A percentile compares a stretch with the other conserved stretches of the same genome.
phyloP scores from a whole-genome alignment of 2,113 vertebrate genomes.

The Tachysurus vachellii region DNA sequence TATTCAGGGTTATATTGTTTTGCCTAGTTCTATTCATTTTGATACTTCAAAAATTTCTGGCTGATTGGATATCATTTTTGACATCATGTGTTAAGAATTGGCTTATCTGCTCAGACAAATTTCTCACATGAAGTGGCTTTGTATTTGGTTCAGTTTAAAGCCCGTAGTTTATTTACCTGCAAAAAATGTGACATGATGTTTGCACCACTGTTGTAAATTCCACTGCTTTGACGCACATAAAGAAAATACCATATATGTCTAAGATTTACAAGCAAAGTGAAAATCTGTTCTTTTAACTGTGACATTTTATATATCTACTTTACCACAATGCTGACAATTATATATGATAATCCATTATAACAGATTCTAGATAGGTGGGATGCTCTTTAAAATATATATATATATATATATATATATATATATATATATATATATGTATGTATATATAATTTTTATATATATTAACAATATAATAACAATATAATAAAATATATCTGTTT shows the following conservation, averaged over 20 bases:
- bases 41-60: background rate
- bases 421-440: too few relatives aligned
- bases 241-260: background rate
- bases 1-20: background rate
- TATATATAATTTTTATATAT: too few relatives aligned
- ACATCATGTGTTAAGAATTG: background rate
- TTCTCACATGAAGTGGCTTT: background rate
- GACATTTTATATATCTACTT: background rate
- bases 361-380: background rate
- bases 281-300: background rate
- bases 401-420: too few relatives aligned
- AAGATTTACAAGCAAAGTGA: background rate
- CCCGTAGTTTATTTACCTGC: background rate
- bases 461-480: too few relatives aligned
- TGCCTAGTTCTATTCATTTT: background rate
- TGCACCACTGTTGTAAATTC: background rate
- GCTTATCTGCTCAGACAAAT: background rate
- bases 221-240: background rate
- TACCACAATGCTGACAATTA: background rate
- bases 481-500: background rate
- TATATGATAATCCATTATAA: background rate
- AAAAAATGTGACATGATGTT: background rate
- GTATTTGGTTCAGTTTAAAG: background rate
- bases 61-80: background rate
- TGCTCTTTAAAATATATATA: background rate